phyloP scores from a whole-genome alignment of 2,113 vertebrate species.

The Sisor rabdophorus region DNA sequence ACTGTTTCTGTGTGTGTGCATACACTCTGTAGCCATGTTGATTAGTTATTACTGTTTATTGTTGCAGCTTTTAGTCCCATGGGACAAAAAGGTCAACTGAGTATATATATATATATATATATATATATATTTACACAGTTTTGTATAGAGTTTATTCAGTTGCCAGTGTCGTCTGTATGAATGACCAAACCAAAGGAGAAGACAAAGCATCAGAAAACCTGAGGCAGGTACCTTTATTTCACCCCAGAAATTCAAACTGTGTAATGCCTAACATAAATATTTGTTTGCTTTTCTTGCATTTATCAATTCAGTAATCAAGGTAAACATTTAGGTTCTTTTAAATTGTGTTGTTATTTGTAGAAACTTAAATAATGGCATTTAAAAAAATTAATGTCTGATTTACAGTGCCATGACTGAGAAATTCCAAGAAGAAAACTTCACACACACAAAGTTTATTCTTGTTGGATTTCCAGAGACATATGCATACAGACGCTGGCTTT shows the following conservation, averaged over 20 bases:
- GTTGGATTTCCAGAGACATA: conserved; percentile 61
- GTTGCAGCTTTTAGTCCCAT: conserved; percentile 3
- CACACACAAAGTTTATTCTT: conserved; percentile 62
- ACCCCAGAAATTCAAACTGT: background rate
- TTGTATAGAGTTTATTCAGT: background rate
- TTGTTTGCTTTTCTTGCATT: background rate
- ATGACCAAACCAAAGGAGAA: conserved; percentile 13
- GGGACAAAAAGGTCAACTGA: conserved; percentile 25
- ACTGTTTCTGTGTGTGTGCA: too few relatives aligned
- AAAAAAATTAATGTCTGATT: background rate
- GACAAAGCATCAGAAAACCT: conserved; percentile 13
- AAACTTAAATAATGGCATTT: background rate
- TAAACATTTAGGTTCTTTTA: background rate
- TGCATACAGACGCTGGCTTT: conserved; percentile 55
- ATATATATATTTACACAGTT: conserved; percentile 7
- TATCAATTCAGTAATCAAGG: background rate
- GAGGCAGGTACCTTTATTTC: conserved; percentile 19
- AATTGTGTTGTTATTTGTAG: background rate
- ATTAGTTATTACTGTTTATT: conserved; percentile 2
- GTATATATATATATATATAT: too few relatives aligned
- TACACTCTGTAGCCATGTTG: background rate
- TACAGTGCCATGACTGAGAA: conserved; percentile 51
- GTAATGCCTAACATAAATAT: background rate
- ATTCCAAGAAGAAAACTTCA: conserved; percentile 53
- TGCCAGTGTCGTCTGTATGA: background rate